Base-by-base conservation (phyloP, 1,140 invertebrate species). In the Ptiloglossa arizonensis region DNA sequence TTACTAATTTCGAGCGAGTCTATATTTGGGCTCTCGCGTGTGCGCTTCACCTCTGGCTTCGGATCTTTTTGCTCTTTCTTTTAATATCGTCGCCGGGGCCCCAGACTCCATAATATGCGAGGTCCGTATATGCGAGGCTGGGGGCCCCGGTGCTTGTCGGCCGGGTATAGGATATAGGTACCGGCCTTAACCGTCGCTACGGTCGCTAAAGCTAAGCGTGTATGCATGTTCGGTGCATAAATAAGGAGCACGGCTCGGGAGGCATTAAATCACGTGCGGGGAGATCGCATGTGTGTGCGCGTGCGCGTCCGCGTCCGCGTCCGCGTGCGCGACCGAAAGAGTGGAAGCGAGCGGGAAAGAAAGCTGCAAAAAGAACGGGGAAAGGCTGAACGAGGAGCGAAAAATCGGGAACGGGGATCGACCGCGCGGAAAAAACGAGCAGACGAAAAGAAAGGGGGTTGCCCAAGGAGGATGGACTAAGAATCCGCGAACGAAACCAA, bases 211-310 rank as follows among this genome's bases (percentile, higher is more conserved):
- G 83, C 87, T 87, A 87, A 88, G 77, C 84, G 85, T 89, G 89
- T 88, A 88, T 89, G 84, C 86, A 90, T 91, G 89, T 88, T 91
- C 87, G 88, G 87, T 88, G 89, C 90, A 92, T 92, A 92, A 92
- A 92, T 92, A 92, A 91, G 87, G 81, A 90, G 89, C 88, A 86
- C 85, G 85, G 87, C 83, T 85, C 87, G 82, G 78, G 85, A 81
- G 82, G 89, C 82, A 91, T 92, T 91, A 92, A 92, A 92, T 92
- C 90, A 90, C 86, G 87, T 71, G 80, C 87, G 87, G 80, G 87
- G 80, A 72, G 73, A 89, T 91, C 87, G 87, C 86, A 86, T 83
- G 86, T 86, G 82, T 85, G 86, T 59, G 76, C 69, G 72, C 50
- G 80, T 64, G 69, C 13, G 52, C 73, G 59, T 72, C 66, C 66